phyloP scores from a whole-genome alignment of 64 coral and sea anemone species.

The Stichodactyla mertensii region DNA sequence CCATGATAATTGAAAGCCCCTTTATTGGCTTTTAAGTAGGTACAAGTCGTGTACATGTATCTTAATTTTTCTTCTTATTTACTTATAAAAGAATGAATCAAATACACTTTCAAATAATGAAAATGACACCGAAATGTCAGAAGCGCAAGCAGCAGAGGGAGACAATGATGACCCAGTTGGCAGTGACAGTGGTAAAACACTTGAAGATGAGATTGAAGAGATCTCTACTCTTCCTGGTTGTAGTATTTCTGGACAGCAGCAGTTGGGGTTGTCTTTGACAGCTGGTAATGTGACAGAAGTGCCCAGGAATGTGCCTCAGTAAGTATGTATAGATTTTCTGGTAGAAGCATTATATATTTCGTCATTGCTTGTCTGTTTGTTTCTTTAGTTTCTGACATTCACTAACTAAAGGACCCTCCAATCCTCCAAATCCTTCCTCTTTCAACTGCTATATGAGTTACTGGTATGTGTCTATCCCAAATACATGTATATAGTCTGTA shows the following conservation, averaged over 20 bases:
- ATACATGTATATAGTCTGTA: too few species aligned
- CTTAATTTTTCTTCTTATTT: neutral
- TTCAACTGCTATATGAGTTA: too few species aligned
- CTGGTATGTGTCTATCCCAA: too few species aligned
- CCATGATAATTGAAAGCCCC: too few species aligned
- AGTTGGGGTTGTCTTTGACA: neutral
- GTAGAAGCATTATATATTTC: neutral
- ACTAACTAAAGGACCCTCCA: too few species aligned
- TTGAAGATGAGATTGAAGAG: slow-evolving; percentile 69
- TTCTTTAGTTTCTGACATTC: neutral
- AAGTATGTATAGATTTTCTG: neutral
- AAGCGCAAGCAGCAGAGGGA: neutral
- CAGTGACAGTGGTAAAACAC: slow-evolving; percentile 53
- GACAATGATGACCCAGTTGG: slow-evolving; percentile 46
- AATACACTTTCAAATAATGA: neutral
- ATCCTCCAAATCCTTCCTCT: too few species aligned
- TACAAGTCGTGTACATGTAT: too few species aligned
- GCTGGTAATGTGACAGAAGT: slow-evolving; percentile 8
- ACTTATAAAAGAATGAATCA: neutral
- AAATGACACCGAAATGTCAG: slow-evolving; percentile 12
- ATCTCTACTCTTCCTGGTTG: slow-evolving; percentile 59
- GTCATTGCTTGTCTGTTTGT: neutral
- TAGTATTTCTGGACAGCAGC: slow-evolving; percentile 36
- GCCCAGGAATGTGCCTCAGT: neutral
- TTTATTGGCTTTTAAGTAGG: too few species aligned